A percentile compares a stretch with the other conserved stretches of the same genome.
phyloP scores from a whole-genome alignment of 2,888 invertebrate species.

The Coelopa pilipes region DNA sequence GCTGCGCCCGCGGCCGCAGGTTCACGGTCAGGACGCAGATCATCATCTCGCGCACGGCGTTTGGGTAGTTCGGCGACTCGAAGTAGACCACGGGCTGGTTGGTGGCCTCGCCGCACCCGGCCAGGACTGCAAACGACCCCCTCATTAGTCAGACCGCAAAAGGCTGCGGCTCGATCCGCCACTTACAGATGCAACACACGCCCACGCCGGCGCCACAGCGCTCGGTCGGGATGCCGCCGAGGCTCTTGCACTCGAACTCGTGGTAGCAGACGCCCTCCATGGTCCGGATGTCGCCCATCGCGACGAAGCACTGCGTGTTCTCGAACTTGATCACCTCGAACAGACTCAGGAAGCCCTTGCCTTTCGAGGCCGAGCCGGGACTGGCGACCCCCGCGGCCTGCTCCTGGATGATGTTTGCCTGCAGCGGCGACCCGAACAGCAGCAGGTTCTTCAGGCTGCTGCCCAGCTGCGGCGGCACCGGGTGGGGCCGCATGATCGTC shows the following conservation, averaged over 20 bases:
- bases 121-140: constrained; percentile 69
- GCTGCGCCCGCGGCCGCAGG: constrained; percentile 71
- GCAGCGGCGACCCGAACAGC: constrained; percentile 55
- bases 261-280: constrained; percentile 79
- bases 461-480: constrained; percentile 45
- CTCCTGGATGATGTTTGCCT: constrained; percentile 58
- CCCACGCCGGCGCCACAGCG: constrained; percentile 79
- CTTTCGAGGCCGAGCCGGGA: constrained; percentile 47
- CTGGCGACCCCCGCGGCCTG: constrained; percentile 39
- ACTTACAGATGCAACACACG: constrained; percentile 80
- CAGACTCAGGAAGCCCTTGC: constrained; percentile 72
- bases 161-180: neutral
- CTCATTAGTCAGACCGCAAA: neutral
- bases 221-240: constrained; percentile 74
- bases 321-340: constrained; percentile 79
- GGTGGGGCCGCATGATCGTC: constrained; percentile 56
- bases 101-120: constrained; percentile 75
- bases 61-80: constrained; percentile 77
- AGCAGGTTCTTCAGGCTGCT: constrained; percentile 55
- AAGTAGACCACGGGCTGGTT: constrained; percentile 76
- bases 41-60: constrained; percentile 70
- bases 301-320: constrained; percentile 71
- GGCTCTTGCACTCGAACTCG: constrained; percentile 73
- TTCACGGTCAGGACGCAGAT: constrained; percentile 75
- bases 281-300: constrained; percentile 66